phyloP scores from a whole-genome alignment of 37 sponge, comb jelly and placozoan species.

The Diacarnus erythraeanus region DNA sequence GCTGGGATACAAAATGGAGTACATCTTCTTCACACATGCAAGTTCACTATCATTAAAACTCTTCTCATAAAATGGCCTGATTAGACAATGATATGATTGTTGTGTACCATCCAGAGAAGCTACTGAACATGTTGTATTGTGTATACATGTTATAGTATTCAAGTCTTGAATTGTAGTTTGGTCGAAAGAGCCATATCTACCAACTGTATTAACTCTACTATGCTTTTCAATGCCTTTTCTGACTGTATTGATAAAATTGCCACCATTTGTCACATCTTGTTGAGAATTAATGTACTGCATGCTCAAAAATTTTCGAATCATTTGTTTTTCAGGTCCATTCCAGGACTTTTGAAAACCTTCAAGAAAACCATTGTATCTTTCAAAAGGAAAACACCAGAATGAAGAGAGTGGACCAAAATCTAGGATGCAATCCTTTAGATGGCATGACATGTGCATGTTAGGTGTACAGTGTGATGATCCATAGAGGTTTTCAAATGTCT shows the following conservation, averaged over 20 bases:
- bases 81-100: no score
- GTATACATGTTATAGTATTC: not conserved
- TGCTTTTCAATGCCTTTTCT: no score
- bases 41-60: not conserved
- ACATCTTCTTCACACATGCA: no score
- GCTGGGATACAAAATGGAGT: no score
- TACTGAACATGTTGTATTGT: not conserved
- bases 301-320: not conserved
- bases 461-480: not conserved
- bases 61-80: not conserved
- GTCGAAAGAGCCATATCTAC: not conserved
- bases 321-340: not conserved
- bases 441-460: not conserved
- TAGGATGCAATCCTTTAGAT: not conserved
- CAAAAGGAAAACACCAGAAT: not conserved
- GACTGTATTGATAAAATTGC: no score
- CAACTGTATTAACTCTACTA: no score
- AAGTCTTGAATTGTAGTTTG: not conserved
- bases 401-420: no score
- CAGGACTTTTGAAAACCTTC: not conserved
- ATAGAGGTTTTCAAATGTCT: constrained; percentile 15
- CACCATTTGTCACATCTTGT: no score
- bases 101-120: not conserved
- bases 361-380: not conserved
- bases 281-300: not conserved